A percentile compares a stretch with the other conserved stretches of the same genome.
Conservation (phyloP, 2,113 vertebrate genomes). For the Vireo altiloquus region DNA sequence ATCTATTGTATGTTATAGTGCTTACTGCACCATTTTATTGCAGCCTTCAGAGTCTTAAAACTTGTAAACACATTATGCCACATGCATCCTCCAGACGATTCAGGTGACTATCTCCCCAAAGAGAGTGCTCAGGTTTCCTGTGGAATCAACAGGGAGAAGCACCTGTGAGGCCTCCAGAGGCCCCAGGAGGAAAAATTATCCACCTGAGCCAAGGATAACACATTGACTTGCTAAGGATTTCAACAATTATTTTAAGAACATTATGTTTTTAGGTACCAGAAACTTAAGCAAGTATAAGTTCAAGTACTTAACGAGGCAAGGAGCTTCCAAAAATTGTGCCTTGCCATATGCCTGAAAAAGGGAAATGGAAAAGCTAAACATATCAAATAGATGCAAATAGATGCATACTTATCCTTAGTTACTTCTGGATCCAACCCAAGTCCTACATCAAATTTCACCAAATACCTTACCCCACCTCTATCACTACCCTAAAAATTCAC, state of each 20-base stretch:
- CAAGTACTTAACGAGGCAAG: not conserved
- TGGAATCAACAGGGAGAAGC: not conserved
- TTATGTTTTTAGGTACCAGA: not conserved
- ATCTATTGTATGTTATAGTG: accelerated
- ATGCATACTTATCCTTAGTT: not conserved
- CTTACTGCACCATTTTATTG: not conserved
- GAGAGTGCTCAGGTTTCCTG: not conserved
- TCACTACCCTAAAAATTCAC: not conserved
- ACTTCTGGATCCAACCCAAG: not conserved
- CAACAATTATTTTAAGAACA: not conserved
- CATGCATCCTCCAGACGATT: not conserved
- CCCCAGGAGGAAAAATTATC: not conserved
- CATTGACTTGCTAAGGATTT: not conserved
- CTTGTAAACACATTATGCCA: not conserved
- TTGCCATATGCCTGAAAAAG: not conserved
- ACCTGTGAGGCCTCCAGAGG: not conserved
- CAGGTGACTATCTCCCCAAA: not conserved
- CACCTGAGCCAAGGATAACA: not conserved
- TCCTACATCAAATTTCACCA: not conserved
- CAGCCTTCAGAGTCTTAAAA: not conserved
- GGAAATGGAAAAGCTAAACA: not conserved
- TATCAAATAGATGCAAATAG: not conserved
- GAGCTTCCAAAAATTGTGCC: not conserved
- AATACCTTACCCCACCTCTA: not conserved
- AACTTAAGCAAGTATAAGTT: not conserved